Percentiles rank a stretch among this genome's conserved stretches.
These are phyloP conservation scores for Marcusenius ussheri DNA, from an alignment of 2,113 vertebrate genomes.

Conservation along the genomic window DNA sequence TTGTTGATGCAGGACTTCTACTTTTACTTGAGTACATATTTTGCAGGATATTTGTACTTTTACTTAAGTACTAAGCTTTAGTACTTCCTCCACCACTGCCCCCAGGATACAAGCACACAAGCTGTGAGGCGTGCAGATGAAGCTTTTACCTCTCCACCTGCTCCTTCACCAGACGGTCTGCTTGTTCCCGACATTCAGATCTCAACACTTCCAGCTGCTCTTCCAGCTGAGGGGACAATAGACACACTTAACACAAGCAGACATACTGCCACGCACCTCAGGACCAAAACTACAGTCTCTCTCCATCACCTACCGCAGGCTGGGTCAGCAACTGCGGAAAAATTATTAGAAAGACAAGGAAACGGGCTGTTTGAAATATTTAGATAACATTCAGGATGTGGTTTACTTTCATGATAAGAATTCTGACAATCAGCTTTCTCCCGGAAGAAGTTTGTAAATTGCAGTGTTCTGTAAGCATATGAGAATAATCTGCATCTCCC, in stretches of 20 bases:
- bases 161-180: constrained; percentile 48
- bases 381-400: not conserved
- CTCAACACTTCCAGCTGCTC: constrained; percentile 48
- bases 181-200: constrained; percentile 44
- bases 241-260: not conserved
- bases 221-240: constrained; percentile 45
- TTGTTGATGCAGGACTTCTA: too few species aligned
- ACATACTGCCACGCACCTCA: not conserved
- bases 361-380: not conserved
- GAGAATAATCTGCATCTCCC: not conserved
- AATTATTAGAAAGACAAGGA: not conserved
- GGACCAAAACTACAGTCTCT: not conserved
- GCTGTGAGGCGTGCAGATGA: not conserved
- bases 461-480: not conserved
- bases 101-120: constrained; percentile 31
- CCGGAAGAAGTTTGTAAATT: not conserved
- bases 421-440: not conserved
- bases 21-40: too few species aligned
- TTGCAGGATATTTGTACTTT: too few species aligned
- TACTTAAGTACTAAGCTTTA: too few species aligned
- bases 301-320: not conserved
- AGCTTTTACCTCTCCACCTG: constrained; percentile 57
- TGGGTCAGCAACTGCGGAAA: not conserved
- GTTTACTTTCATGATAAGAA: not conserved
- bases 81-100: too few species aligned